Base-by-base conservation (phyloP, 2,888 invertebrate genomes). In the Nebria brevicollis region DNA sequence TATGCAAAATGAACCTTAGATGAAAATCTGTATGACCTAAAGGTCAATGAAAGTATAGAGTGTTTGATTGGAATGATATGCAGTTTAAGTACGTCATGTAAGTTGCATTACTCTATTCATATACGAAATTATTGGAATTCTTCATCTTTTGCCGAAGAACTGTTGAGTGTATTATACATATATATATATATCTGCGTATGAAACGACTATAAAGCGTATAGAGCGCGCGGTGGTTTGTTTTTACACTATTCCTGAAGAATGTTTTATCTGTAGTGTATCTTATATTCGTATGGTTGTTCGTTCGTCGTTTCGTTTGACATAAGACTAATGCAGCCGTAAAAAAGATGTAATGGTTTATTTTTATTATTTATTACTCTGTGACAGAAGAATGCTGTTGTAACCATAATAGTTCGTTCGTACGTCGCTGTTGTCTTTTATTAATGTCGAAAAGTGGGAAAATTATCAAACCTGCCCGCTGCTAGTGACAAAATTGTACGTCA, bases 291-390 rank as follows among this genome's bases (percentile, higher is more conserved):
- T 54, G 54, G 54, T 54, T 54, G 54, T 54, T 34, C 34, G 34
- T 8, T 54, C 54, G 54, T 54, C 54, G 8, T 54, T 54, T 54
- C 54, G 54, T 54, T 54, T 54, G 54, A 54, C 54, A 54, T 54
- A 54, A 54, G 54, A 54, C 54, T 54, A 54, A 54, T 54, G 54
- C 54, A 54, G 54, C 54, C 54, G 54, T 54, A 54, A 54, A 54
- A 54, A 54, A 54, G 54, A 54, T 54, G 54, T 54, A 54, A 54
- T 54, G 54, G 54, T 54, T 54, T 54, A 54, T 54, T 54, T 54
- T 54, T 54, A 54, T 54, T 54, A 54, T 54, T 54, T 54, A 54
- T 54, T 54, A 54, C 54, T 11, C 54, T 54, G 54, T 54, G 54
- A 6, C 54, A 54, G 11, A 54, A 54, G 54, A 54, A 54, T 54